Evolutionary conservation across 1,140 invertebrate genomes (phyloP), one percentile per base, ranked within the genome.

Genomic region (Asbolus verrucosus): DNA sequence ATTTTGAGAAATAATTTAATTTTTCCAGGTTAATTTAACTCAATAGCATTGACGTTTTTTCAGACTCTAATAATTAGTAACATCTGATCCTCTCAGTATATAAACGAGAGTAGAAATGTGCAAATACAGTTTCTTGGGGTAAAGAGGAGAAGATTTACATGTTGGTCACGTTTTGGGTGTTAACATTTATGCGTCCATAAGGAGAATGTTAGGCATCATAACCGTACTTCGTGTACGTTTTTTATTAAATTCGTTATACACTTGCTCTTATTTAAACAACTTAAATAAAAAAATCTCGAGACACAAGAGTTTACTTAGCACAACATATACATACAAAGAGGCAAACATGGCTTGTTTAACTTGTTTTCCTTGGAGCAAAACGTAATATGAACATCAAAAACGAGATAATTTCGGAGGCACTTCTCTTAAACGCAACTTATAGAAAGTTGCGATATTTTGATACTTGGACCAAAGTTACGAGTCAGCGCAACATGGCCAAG

Each of bases 221-320:
- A 54, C 21, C 46, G n/a, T 24, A 27, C 46, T 31, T 54, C 46
- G 19, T 54, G 46, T 54, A 24, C 18, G 21, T 27, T 54, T 54
- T n/a, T 54, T 54, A 54, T 54, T 54, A 54, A 54, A 54, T 54
- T 54, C 27, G 46, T 27, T 54, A 27, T 54, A 54, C 9, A 11
- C n/a, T 24, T 6, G 21, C 33, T 27, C 8, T 27, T 54, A 30
- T 27, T 54, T 21, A 54, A 24, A 54, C 21, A 27, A 27, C 3
- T 27, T 54, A 11, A 11, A 36, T 6, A 54, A 27, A 54, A 50
- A 18, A 50, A 50, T 9, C 19, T 50, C 43, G 6, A 50, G 43
- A 50, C 13, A 11, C 2, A 21, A 24, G 8, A 18, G 18, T 50
- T 36, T 36, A 36, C 11, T 36, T 36, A 36, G 5, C 11, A n/a